Base-by-base conservation (phyloP, 2,797 vertebrate genomes). In the Poecilia gillii region DNA sequence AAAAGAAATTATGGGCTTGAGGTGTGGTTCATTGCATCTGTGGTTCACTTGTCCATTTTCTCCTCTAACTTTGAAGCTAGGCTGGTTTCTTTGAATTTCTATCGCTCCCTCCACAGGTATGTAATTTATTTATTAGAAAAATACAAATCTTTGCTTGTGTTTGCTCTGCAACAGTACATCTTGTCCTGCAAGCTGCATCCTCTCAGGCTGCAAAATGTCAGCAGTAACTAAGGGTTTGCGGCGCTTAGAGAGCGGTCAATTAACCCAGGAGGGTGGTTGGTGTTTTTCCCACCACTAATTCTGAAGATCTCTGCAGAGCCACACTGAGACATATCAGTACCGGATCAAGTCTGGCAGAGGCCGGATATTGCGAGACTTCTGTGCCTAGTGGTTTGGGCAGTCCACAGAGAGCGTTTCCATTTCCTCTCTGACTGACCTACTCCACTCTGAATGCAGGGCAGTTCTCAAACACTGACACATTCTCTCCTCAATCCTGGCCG, bases 381-480 rank as follows among this genome's bases (percentile, higher is more conserved):
- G 83, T 74, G 87, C 86, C 81, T 78, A 45, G 73, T 49, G 75
- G 46, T 81, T 76, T 64, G 75, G 85, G 78, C 74, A 31, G 68
- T 86, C 83, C 75, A 1, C 51, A 14, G 74, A 77, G 88, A 86
- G 81, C 36, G 53, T 88, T 86, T 83, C 47, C 66, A 78, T 79
- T 83, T 82, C 85, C 81, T 84, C 64, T 71, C 79, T 80, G 47
- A 46, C 41, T 81, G 84, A 82, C 82, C 90, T n/a, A 64, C 66
- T 85, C 55, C 51, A 43, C 81, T 87, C 88, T 87, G 73, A 88
- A 95, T 93, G 59, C 93, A 88, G 71, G 33, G 49, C 74, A 39
- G 72, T 73, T 81, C 80, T 82, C 80, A 62, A 71, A 41, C 77
- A 73, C 81, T 75, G 83, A 84, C 82, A 87, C 72, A n/a, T 77